These are phyloP conservation scores for Bradypus variegatus DNA, from an alignment of 2,797 vertebrate species.

Conservation along the genomic window DNA sequence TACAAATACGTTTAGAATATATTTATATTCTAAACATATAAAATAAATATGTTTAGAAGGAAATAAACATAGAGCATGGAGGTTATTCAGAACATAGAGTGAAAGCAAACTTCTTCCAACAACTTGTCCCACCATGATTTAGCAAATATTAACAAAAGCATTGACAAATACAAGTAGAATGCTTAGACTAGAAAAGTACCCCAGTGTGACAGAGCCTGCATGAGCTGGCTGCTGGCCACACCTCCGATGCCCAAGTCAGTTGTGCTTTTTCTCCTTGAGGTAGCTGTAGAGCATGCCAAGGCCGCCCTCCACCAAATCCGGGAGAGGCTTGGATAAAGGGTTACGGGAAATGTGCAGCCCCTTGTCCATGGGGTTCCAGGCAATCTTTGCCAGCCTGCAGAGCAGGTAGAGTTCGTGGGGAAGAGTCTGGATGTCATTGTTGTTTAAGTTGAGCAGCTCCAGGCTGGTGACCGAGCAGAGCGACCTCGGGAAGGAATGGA, in stretches of 20 bases:
- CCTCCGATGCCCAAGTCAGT: not conserved
- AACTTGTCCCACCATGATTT: not conserved
- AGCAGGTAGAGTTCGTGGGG: slow-evolving; percentile 85
- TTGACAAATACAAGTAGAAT: not conserved
- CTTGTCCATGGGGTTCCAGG: slow-evolving; percentile 91
- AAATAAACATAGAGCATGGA: not conserved
- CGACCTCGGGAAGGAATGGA: slow-evolving; percentile 82
- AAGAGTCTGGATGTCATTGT: slow-evolving; percentile 86
- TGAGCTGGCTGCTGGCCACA: not conserved
- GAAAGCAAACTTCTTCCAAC: slow-evolving; percentile 33
- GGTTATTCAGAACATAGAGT: not conserved
- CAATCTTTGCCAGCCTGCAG: slow-evolving; percentile 78
- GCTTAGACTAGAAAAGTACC: not conserved
- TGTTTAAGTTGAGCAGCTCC: slow-evolving; percentile 86
- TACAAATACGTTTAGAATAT: too few relatives aligned
- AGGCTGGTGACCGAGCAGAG: slow-evolving; percentile 82
- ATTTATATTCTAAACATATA: too few relatives aligned
- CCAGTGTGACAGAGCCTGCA: rapidly evolving
- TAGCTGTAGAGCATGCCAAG: slow-evolving; percentile 76
- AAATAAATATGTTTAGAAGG: not conserved
- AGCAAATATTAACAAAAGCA: slow-evolving; percentile 36
- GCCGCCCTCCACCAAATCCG: slow-evolving; percentile 83
- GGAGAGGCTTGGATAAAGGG: slow-evolving; percentile 85
- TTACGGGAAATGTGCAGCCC: slow-evolving; percentile 90
- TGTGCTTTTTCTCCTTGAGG: slow-evolving; percentile 75